Conservation (phyloP, 2,888 invertebrate genomes). For the Torymus aiolomorphi region DNA sequence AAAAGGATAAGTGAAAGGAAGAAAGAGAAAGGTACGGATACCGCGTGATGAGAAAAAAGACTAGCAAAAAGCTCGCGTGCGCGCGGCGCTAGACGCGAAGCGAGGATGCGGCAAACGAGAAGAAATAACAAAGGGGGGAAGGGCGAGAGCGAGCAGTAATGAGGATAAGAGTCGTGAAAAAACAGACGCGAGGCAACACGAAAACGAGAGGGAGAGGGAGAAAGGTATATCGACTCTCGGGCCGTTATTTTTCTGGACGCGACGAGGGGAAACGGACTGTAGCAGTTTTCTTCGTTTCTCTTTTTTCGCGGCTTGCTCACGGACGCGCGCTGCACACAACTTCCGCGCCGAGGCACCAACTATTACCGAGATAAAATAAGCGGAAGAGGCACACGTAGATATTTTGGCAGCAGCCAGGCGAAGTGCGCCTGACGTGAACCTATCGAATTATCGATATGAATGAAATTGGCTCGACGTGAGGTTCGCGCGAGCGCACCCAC, state of each 20-base stretch:
- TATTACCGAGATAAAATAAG: slow-evolving; percentile 37
- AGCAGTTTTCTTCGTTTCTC: background rate
- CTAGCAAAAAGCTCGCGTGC: slow-evolving; percentile 10
- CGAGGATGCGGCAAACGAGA: background rate
- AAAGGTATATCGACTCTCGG: background rate
- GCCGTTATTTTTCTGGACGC: slow-evolving; percentile 20
- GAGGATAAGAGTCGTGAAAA: slow-evolving; percentile 43
- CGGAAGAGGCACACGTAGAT: slow-evolving; percentile 14
- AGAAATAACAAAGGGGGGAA: background rate
- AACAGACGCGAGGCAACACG: slow-evolving; percentile 5
- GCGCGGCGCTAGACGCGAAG: too few species aligned
- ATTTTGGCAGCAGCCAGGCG: slow-evolving; percentile 6
- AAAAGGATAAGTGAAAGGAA: background rate
- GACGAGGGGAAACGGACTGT: background rate
- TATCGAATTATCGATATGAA: slow-evolving; percentile 31
- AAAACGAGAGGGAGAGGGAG: background rate
- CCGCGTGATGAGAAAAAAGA: background rate
- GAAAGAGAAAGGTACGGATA: background rate
- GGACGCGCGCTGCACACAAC: background rate
- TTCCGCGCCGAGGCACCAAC: background rate
- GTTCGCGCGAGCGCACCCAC: too few species aligned
- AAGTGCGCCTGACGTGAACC: slow-evolving; percentile 10
- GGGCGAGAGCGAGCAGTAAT: slow-evolving; percentile 25
- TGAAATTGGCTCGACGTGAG: background rate
- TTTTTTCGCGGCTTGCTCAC: background rate